These are phyloP conservation scores for Dione juno DNA, from an alignment of 2,888 invertebrate species.

Conservation along the genomic window DNA sequence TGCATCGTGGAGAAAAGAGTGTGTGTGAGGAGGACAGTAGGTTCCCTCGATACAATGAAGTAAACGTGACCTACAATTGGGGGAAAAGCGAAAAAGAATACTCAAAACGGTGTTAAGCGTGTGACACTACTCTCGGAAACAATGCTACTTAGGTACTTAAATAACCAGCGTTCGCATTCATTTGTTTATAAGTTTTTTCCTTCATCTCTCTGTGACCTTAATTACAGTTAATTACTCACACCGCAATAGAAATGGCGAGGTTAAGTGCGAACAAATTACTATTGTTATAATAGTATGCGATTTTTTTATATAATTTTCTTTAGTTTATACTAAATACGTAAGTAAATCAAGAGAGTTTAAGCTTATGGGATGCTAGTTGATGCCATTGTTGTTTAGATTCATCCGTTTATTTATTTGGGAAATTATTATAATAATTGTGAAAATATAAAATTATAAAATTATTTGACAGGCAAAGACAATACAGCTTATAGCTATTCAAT, in stretches of 20 bases:
- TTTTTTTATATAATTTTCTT: not conserved
- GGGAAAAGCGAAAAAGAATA: slow-evolving; percentile 16
- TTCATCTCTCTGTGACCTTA: slow-evolving; percentile 31
- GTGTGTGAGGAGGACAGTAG: no score
- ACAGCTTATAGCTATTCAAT: no score
- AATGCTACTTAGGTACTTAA: slow-evolving; percentile 3
- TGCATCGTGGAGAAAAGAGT: no score
- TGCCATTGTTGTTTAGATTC: no score
- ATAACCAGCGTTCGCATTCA: slow-evolving; percentile 2
- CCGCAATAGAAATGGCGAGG: slow-evolving; percentile 28
- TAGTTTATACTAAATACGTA: no score
- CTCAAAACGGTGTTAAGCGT: slow-evolving; percentile 18
- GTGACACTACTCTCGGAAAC: slow-evolving; percentile 22
- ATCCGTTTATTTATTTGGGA: no score
- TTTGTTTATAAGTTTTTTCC: slow-evolving; percentile 17
- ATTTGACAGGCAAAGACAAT: no score
- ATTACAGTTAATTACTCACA: slow-evolving; percentile 32
- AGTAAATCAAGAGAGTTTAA: no score
- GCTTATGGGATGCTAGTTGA: no score
- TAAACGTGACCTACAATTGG: slow-evolving; percentile 11
- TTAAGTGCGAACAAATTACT: slow-evolving; percentile 19
- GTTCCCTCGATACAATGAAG: no score
- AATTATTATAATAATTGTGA: no score
- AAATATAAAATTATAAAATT: no score
- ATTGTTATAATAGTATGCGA: slow-evolving; percentile 9